These are phyloP conservation scores for Adela reaumurella DNA, from an alignment of 2,888 invertebrate genomes.

Conservation along the genomic window DNA sequence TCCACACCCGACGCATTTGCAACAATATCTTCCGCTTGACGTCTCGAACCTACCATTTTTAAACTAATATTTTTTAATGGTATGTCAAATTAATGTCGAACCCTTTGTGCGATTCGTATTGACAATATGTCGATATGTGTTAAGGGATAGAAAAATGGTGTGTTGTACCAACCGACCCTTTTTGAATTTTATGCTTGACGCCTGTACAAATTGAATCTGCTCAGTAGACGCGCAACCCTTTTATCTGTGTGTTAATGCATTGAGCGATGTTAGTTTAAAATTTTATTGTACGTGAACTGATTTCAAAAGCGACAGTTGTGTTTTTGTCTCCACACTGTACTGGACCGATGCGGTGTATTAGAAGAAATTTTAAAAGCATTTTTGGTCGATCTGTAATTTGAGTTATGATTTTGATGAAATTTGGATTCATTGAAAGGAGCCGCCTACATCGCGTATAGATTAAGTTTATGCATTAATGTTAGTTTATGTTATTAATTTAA, in stretches of 20 bases:
- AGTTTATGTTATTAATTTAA: no score
- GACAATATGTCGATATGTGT: slow-evolving; percentile 51
- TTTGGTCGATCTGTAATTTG: no score
- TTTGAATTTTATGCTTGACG: slow-evolving; percentile 38
- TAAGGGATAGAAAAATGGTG: slow-evolving; percentile 19
- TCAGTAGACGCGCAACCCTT: slow-evolving; percentile 27
- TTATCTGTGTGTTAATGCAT: slow-evolving; percentile 22
- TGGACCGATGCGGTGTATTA: background rate
- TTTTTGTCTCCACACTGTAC: no score
- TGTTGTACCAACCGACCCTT: slow-evolving; percentile 42
- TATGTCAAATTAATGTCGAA: slow-evolving; percentile 52
- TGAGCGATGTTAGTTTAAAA: slow-evolving; percentile 27
- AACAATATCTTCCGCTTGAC: slow-evolving; percentile 41
- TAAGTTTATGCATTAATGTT: no score
- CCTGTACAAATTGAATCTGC: slow-evolving; percentile 48
- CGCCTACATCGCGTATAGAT: no score
- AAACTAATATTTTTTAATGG: slow-evolving; percentile 50
- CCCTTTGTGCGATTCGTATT: slow-evolving; percentile 36
- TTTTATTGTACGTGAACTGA: slow-evolving; percentile 28
- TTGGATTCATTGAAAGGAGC: no score
- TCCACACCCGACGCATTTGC: slow-evolving; percentile 23
- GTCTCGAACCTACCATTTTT: slow-evolving; percentile 34
- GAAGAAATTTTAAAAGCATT: no score
- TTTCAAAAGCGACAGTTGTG: background rate
- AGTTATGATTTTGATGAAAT: no score